Evolutionary conservation across 2,888 invertebrate species (phyloP), one percentile per base, ranked within the genome.

Genomic region (Ornithoptera alexandrae): DNA sequence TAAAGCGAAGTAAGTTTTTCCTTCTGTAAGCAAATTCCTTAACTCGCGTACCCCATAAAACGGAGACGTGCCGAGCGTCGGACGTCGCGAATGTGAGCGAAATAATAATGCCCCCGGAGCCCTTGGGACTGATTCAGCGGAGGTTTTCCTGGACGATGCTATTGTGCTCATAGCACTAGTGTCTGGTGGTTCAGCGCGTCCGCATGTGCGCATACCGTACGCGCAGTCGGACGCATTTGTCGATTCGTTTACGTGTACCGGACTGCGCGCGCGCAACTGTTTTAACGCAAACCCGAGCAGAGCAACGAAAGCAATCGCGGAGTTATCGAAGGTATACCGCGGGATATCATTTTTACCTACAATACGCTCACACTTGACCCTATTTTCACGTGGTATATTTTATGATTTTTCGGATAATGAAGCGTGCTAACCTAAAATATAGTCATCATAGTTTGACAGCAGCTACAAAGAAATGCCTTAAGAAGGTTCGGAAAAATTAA

Each of bases 81-180:
- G 50, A 62, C 50, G 56, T 60, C 65, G 61, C 53, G 68, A 65
- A 62, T 65, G 65, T 71, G 65, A 69, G 72, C 81, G 83, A 78
- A 81, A 86, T 89, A 87, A 84, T 81, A 89, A 89, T 88, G 81
- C 69, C 72, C 6, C 39, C 39, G 20, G 24, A 74, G 79, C 81
- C 87, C 84, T 84, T 82, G 81, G 77, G 74, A 75, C 73, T 71
- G 66, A 63, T 71, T 76, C 74, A 73, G 72, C 68, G 72, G 74
- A 73, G 76, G 81, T 83, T 84, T 87, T 88, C 88, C 89, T 86
- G 89, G 82, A 83, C 80, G 76, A 74, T 75, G 74, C 81, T 83
- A 83, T 80, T 81, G 83, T 78, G 76, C 73, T 77, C 81, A 65
- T 81, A 81, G 81, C 83, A 78, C 83, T 85, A 90, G 90, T 87